Base-by-base conservation (phyloP, 2,113 vertebrate genomes). In the Lates calcarifer region DNA sequence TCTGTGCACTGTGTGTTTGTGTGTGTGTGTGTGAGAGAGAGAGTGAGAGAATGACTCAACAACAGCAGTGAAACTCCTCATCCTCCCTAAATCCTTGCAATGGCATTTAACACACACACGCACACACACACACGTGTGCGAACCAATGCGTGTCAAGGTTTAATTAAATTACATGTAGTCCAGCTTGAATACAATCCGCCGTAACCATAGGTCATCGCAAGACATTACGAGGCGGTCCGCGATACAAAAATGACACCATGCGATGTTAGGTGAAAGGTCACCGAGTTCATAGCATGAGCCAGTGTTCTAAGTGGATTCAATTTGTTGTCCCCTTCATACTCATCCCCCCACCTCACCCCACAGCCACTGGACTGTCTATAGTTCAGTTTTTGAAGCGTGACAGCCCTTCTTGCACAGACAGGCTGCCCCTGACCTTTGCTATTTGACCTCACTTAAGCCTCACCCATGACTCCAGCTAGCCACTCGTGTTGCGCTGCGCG, bases 81-180 rank as follows among this genome's bases (percentile, higher is more conserved):
- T 83, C 77, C 74, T 17, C 6, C 53, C 75, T 63, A 87, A 89
- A 88, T 84, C 87, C 85, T 60, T 58, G 43, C 68, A 69, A 66
- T 57, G n/a, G 78, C 75, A 88, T 83, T 89, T 75, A 81, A 63
- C 37, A 60, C 74, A 76, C 57, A 45, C 22, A 47, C 57, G 41
- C 71, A 53, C 45, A n/a, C 29, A 62, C 49, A 56, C 76, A 79
- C 45, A 62, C 29, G 28, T 51, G 45, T 43, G 13, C 10, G 6
- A 26, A 6, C 24, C 39, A 28, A 60, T 60, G 45, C 6, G 15
- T 57, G 77, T 82, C 29, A 17, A 45, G 29, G 37, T 75, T 77
- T 86, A 81, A 83, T 79, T 35, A 56, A 35, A 71, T 84, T 79
- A 82, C 60, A 66, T 43, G 28, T 22, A 64, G 62, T 82, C 79